Conservation (phyloP, 1,140 invertebrate species). For the Drosophila grimshawi region DNA sequence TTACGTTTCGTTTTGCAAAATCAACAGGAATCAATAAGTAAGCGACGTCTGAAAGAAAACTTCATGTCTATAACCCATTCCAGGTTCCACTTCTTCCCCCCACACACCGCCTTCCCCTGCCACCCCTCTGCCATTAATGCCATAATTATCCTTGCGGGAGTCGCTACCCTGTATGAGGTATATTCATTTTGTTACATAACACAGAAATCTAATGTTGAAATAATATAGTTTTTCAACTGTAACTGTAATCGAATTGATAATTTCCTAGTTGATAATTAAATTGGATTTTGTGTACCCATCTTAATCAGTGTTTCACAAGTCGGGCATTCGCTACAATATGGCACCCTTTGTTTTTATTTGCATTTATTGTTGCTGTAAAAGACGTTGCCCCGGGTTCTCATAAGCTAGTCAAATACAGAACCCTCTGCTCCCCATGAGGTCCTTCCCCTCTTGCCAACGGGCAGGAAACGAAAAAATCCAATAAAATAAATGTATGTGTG, state of each 20-base stretch:
- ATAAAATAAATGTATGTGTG: slow-evolving; percentile 77
- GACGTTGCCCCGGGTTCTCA: slow-evolving; percentile 67
- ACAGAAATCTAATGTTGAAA: not conserved
- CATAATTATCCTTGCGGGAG: slow-evolving; percentile 67
- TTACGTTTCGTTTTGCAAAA: slow-evolving; percentile 46
- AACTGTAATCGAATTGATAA: no score
- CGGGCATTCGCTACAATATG: not conserved
- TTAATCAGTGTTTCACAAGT: not conserved
- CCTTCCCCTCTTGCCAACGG: slow-evolving; percentile 12
- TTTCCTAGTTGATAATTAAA: no score
- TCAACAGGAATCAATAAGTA: slow-evolving; percentile 62
- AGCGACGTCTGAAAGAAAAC: slow-evolving; percentile 35
- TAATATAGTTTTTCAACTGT: no score
- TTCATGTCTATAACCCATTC: slow-evolving; percentile 18
- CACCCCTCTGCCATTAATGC: slow-evolving; percentile 12
- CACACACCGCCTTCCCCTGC: not conserved
- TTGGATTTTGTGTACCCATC: not conserved
- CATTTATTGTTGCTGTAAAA: slow-evolving; percentile 51
- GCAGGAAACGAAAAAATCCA: slow-evolving; percentile 75
- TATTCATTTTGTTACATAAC: slow-evolving; percentile 13
- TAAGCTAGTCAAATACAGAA: slow-evolving; percentile 59
- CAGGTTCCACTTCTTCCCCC: not conserved
- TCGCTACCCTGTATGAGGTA: slow-evolving; percentile 2
- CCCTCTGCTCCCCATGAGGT: not conserved
- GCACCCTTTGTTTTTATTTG: slow-evolving; percentile 56